Base-by-base conservation (phyloP, 2,888 invertebrate genomes). In the Ceraclea dissimilis region DNA sequence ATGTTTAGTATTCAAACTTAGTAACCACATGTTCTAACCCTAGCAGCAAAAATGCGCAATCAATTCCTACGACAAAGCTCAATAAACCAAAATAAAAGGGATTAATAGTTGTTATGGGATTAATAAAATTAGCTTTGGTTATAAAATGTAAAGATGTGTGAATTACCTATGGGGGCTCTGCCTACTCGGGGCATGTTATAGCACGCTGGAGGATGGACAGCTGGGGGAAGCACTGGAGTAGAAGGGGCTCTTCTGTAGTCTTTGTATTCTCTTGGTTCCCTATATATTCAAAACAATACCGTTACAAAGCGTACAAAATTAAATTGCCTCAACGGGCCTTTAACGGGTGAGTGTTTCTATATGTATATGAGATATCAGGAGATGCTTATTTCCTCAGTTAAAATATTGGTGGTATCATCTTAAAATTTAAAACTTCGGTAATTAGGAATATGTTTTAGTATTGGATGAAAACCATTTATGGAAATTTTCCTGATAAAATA, bases 201-300 rank as follows among this genome's bases (percentile, higher is more conserved):
- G 70, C 73, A 75, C 63, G 77, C 77, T 57, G 77, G 75, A 48
- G 75, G 76, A 68, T 79, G 80, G 68, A 78, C 75, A 57, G 60
- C 57, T 39, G 56, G 59, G 64, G 72, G 71, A 68, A 78, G 75
- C 57, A 58, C 56, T 44, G 57, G 60, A 64, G 72, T 71, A 53
- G 63, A 66, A 62, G 70, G 69, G 65, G 69, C 69, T 67, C 72
- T 73, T 62, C 74, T 68, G 75, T 76, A 78, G 76, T 81, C 80
- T 71, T 80, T 79, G 72, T 79, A 77, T 69, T 80, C 80, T 67
- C 81, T 46, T 2, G 53, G 53, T 67, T 64, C 66, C 61, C 67
- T 69, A 65, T 8, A 17, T 43, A n/a, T 16, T 43, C 26, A 26
- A 26, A 6, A 26, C 26, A 26, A 10, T 6, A 10, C 10, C 26